Conservation (phyloP, 2,797 vertebrate genomes). For the Hoplostethus mediterraneus region DNA sequence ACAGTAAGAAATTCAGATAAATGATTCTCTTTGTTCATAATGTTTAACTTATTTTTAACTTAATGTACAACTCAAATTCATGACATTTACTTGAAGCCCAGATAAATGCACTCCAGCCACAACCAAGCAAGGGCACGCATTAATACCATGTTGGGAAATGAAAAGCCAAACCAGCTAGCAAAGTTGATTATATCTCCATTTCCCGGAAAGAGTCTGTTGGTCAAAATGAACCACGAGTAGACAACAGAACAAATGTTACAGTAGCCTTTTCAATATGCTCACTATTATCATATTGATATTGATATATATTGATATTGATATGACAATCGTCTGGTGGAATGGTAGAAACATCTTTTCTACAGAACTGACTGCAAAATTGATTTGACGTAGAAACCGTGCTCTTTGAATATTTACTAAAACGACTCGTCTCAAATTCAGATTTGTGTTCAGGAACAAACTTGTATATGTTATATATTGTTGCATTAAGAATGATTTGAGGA, state of each 20-base stretch:
- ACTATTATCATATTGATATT: neutral
- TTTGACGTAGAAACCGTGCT: too few species aligned
- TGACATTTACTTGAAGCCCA: slow-evolving; percentile 89
- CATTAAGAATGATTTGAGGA: too few species aligned
- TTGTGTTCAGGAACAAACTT: neutral
- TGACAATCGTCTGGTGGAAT: neutral
- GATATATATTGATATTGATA: neutral
- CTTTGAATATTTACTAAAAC: too few species aligned
- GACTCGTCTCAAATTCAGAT: neutral
- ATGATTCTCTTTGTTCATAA: neutral
- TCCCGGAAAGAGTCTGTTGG: slow-evolving; percentile 79
- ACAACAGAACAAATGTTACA: neutral
- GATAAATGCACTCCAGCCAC: slow-evolving; percentile 89
- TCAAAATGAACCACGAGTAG: neutral
- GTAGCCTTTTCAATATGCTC: too few species aligned
- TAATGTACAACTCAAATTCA: neutral
- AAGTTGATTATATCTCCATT: slow-evolving; percentile 89
- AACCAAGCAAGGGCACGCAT: slow-evolving; percentile 87
- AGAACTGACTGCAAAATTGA: too few species aligned
- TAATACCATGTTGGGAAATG: slow-evolving; percentile 89
- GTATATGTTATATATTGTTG: too few species aligned
- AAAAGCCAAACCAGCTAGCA: slow-evolving; percentile 91
- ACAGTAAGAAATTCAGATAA: neutral
- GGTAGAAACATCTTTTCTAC: too few species aligned
- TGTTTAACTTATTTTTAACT: neutral